A percentile compares a stretch with the other conserved stretches of the same genome.
Evolutionary conservation across 1,140 invertebrate species (phyloP).

Genomic region (Protaetia brevitarsis): DNA sequence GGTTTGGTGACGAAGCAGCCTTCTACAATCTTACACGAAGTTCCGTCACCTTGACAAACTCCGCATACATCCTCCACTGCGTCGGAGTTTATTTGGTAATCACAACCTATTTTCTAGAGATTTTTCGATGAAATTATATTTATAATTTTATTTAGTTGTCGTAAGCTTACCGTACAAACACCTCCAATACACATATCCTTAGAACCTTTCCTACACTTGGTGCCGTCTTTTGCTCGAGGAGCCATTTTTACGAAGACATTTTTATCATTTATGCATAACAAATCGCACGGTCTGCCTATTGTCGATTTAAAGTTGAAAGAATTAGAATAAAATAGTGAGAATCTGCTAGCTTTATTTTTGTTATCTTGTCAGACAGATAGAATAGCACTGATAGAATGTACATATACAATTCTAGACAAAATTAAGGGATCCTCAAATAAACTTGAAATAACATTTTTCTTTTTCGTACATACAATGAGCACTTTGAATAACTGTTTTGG

Average conservation of each 20-base stretch:
- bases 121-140: background rate
- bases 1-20: constrained; percentile 41
- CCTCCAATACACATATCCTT: constrained; percentile 59
- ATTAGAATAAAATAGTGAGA: background rate
- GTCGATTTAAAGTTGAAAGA: constrained; percentile 20
- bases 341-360: background rate
- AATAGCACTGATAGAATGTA: no score
- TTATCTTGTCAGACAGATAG: no score
- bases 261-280: constrained; percentile 57
- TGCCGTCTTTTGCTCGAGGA: constrained; percentile 54
- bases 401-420: no score
- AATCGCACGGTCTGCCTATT: constrained; percentile 53
- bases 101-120: constrained; percentile 62
- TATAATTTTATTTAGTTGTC: background rate
- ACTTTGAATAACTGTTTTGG: no score
- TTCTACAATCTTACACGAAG: constrained; percentile 54
- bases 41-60: constrained; percentile 67
- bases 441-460: no score
- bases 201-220: constrained; percentile 58
- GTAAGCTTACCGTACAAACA: constrained; percentile 52
- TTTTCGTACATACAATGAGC: no score
- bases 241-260: constrained; percentile 48
- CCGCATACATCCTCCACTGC: constrained; percentile 68
- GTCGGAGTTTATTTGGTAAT: constrained; percentile 62
- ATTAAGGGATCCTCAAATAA: no score